Base-by-base conservation (phyloP, 2,113 vertebrate species). In the Carlito syrichta region DNA sequence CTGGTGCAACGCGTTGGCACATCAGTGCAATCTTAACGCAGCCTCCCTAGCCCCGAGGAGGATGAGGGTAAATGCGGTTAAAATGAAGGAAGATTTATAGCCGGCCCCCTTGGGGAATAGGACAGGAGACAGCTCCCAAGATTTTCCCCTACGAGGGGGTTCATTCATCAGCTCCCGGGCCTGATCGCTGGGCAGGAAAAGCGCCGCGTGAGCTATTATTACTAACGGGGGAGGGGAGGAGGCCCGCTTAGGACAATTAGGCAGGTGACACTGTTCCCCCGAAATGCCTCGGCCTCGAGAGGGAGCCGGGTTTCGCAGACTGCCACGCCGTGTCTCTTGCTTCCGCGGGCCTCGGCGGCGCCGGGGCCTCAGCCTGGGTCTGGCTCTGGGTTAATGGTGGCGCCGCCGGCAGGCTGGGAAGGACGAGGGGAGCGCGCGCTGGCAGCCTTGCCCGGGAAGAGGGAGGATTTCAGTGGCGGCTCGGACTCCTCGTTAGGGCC, bases 11-110 rank as follows among this genome's bases (percentile, higher is more conserved):
- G 99, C 99, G 96, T 99, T 99, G 99, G 99, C 99, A 99, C 99
- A 99, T 99, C 99, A 99, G 99, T 98, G 99, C 99, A 99, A 99
- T 99, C 99, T 99, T 99, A 99, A 99, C 99, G 98, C 99, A 99
- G 99, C 99, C 99, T 99, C 98, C 98, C 98, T 99, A 98, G 99
- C 99, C 98, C 98, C 98, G 97, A 99, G 99, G 99, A 99, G 98
- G 95, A 98, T 98, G 98, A 98, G 99, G 99, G 98, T 98, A 99
- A 99, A 98, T 98, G 99, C 99, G 99, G 99, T 99, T 99, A 99
- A 99, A 99, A 99, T 99, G 99, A 99, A 99, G 99, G 98, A 99
- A 99, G 99, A 99, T 99, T 99, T 99, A 99, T 99, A 99, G 99
- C 98, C 98, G 98, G 94, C 98, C 99, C 99, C 99, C 99, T 98